These are phyloP conservation scores for Poeciliopsis prolifica DNA, from an alignment of 2,113 vertebrate genomes.

Conservation along the genomic window DNA sequence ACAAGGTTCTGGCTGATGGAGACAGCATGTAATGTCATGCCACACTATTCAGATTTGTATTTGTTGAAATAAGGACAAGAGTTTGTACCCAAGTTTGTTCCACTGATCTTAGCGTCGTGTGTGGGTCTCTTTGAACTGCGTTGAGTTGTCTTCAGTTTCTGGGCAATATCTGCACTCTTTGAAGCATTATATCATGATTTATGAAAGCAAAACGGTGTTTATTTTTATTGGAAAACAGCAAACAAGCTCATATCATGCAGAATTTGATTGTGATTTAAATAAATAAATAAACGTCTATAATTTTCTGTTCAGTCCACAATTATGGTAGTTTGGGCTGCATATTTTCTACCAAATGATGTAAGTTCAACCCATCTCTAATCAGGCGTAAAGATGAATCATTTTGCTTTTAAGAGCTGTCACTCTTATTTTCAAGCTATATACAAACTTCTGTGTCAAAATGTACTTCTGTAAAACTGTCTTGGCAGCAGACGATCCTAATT, in stretches of 20 bases:
- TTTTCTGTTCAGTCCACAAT: too few species aligned
- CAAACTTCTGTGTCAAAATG: constrained; percentile 57
- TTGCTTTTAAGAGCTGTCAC: constrained; percentile 58
- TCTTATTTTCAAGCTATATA: constrained; percentile 58
- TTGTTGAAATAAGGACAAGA: constrained; percentile 41
- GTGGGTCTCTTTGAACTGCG: constrained; percentile 46
- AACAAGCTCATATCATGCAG: neutral
- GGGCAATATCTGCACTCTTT: neutral
- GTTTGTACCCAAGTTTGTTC: constrained; percentile 55
- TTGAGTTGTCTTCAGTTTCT: neutral
- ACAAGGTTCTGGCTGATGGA: too few species aligned
- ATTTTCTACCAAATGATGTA: constrained; percentile 69
- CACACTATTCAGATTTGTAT: too few species aligned
- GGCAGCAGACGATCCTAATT: constrained; percentile 64
- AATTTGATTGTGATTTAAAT: neutral
- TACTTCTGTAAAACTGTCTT: constrained; percentile 64
- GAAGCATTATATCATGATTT: neutral
- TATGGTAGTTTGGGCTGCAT: constrained; percentile 67
- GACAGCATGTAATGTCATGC: too few species aligned
- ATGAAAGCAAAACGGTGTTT: neutral
- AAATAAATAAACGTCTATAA: too few species aligned
- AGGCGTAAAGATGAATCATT: constrained; percentile 80
- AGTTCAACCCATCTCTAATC: constrained; percentile 79
- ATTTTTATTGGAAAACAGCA: neutral
- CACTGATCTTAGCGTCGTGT: constrained; percentile 42